Percentiles rank a stretch among this genome's conserved stretches.
These are phyloP conservation scores for Apamea epomidion DNA, from an alignment of 2,888 invertebrate genomes.

Conservation along the genomic window DNA sequence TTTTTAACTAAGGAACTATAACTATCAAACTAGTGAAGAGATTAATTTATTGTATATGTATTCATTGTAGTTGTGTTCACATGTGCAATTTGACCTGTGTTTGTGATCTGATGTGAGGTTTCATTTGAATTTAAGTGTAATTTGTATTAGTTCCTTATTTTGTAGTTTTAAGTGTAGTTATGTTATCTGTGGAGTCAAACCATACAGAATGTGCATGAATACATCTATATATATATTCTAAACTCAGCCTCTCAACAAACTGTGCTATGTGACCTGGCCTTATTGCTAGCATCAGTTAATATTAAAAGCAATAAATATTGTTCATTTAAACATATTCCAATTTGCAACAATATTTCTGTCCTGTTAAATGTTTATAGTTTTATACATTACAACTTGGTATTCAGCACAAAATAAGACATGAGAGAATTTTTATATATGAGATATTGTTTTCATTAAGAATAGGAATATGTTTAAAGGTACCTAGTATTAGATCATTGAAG, in stretches of 20 bases:
- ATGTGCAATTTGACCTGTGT: conserved; percentile 88
- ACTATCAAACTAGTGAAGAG: conserved; percentile 83
- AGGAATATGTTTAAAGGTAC: conserved; percentile 79
- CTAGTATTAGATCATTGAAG: conserved; percentile 77
- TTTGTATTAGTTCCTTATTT: conserved; percentile 89
- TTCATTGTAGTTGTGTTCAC: conserved; percentile 85
- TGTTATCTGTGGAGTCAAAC: conserved; percentile 75
- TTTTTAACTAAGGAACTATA: conserved; percentile 83
- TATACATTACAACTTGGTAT: conserved; percentile 65
- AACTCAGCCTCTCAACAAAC: conserved; percentile 69
- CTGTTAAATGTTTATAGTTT: conserved; percentile 65
- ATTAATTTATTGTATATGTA: conserved; percentile 88
- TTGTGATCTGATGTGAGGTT: conserved; percentile 89
- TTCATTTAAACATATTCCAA: conserved; percentile 76
- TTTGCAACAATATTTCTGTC: conserved; percentile 70
- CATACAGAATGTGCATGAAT: conserved; percentile 70
- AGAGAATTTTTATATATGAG: conserved; percentile 80
- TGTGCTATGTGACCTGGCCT: conserved; percentile 72
- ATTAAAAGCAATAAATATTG: conserved; percentile 81
- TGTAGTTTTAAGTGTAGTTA: conserved; percentile 83
- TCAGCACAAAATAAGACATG: conserved; percentile 79
- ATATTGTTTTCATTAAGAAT: conserved; percentile 76
- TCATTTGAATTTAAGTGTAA: conserved; percentile 86
- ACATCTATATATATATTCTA: conserved; percentile 55
- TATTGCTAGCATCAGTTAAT: conserved; percentile 87